Evolutionary conservation across 1,140 invertebrate species (phyloP).

Genomic region (Neotoxoptera formosana): DNA sequence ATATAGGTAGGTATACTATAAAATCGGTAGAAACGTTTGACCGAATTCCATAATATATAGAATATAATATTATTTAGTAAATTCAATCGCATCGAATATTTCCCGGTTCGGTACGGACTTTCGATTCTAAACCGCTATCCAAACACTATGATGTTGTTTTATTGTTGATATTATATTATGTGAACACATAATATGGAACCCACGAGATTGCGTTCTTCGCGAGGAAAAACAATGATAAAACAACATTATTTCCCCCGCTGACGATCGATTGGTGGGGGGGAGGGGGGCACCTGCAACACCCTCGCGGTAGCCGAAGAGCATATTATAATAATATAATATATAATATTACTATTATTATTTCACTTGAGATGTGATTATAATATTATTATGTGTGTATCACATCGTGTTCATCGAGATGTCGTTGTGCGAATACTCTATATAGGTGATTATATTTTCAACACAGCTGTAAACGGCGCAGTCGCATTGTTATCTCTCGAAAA

Average conservation of each 20-base stretch:
- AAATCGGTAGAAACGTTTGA: background rate
- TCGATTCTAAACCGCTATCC: background rate
- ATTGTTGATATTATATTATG: background rate
- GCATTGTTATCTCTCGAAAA: background rate
- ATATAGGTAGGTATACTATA: background rate
- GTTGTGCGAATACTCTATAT: no score
- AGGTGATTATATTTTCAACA: background rate
- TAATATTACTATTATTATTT: background rate
- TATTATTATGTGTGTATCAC: background rate
- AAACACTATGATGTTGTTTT: background rate
- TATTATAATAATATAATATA: background rate
- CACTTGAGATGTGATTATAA: background rate
- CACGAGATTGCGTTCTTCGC: background rate
- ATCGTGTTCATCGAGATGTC: background rate
- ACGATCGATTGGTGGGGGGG: background rate
- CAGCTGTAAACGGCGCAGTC: no score
- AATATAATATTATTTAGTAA: background rate
- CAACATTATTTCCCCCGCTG: background rate
- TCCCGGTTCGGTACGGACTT: background rate
- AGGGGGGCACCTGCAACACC: no score
- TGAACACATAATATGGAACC: background rate
- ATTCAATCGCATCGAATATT: background rate
- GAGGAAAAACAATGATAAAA: constrained; percentile 1
- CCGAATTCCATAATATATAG: background rate
- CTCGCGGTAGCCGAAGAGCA: background rate